Conservation (phyloP, 2,113 vertebrate species). For the Shinisaurus crocodilurus region DNA sequence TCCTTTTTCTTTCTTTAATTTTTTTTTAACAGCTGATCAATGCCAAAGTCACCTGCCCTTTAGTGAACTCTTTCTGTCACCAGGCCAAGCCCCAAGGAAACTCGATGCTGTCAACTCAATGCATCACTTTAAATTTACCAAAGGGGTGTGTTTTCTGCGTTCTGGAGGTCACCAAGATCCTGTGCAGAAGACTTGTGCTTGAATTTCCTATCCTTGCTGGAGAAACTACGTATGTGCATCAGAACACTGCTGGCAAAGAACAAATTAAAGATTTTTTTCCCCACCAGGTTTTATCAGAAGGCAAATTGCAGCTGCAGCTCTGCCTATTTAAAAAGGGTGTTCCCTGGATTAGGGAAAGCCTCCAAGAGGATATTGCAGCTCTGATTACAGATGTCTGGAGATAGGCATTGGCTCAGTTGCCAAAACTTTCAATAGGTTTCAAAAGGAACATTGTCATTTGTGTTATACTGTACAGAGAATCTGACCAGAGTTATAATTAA, state of each 20-base stretch:
- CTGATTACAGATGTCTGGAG: slow-evolving; percentile 36
- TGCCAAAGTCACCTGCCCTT: slow-evolving; percentile 44
- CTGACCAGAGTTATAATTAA: not conserved
- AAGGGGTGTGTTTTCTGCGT: slow-evolving; percentile 62
- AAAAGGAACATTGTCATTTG: slow-evolving; percentile 11
- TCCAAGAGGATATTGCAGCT: slow-evolving; percentile 42
- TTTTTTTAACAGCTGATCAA: not conserved
- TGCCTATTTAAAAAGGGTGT: slow-evolving; percentile 63
- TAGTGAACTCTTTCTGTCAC: slow-evolving; percentile 55
- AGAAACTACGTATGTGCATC: slow-evolving; percentile 48
- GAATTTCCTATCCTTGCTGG: slow-evolving; percentile 45
- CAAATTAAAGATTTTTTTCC: slow-evolving; percentile 55
- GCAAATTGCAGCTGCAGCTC: slow-evolving; percentile 28
- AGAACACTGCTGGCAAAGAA: slow-evolving; percentile 34
- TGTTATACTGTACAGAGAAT: slow-evolving; percentile 3
- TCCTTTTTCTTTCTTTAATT: not conserved
- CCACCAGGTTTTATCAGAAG: slow-evolving; percentile 64
- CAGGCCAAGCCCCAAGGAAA: slow-evolving; percentile 37
- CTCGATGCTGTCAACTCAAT: slow-evolving; percentile 57
- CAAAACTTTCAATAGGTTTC: slow-evolving; percentile 21
- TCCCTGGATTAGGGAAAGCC: slow-evolving; percentile 33
- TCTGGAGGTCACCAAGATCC: slow-evolving; percentile 60
- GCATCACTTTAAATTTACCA: slow-evolving; percentile 68
- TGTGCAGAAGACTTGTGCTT: slow-evolving; percentile 49
- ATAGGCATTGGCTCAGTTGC: slow-evolving; percentile 8